These are phyloP conservation scores for Melanotaenia maccullochi DNA, from an alignment of 2,797 vertebrate species.

Conservation along the genomic window DNA sequence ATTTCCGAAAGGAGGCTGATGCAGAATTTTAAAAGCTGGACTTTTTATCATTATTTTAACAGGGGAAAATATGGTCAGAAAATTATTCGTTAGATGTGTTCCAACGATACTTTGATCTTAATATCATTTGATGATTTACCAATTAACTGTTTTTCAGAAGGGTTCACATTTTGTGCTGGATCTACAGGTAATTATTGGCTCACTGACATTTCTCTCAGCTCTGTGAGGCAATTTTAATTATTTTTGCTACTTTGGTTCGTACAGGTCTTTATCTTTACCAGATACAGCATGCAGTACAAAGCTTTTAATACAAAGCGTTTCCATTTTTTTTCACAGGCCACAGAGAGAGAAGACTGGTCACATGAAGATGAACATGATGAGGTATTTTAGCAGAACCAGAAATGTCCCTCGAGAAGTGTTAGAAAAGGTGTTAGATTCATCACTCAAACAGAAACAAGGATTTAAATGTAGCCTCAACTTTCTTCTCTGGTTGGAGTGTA, in stretches of 20 bases:
- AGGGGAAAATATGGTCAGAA: background rate
- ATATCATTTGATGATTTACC: too few relatives aligned
- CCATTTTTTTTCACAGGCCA: too few relatives aligned
- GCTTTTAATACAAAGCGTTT: background rate
- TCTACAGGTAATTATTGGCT: background rate
- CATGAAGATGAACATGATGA: background rate
- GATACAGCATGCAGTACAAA: background rate
- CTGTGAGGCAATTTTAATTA: accelerated
- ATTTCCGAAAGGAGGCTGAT: background rate
- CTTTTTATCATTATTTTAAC: background rate
- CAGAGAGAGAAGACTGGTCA: background rate
- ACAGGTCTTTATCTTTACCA: background rate
- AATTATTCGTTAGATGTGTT: background rate
- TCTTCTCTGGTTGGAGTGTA: background rate
- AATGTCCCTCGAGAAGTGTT: background rate
- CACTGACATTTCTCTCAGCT: background rate
- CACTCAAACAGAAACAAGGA: background rate
- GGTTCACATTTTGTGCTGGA: background rate
- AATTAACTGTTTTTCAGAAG: background rate
- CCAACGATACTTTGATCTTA: too few relatives aligned
- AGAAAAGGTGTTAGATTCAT: background rate
- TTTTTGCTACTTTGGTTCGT: background rate
- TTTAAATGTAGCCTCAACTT: background rate
- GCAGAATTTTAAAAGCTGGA: background rate
- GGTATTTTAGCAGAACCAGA: background rate